Conservation (phyloP, 2,888 invertebrate genomes). For the Aproaerema taeniolella region DNA sequence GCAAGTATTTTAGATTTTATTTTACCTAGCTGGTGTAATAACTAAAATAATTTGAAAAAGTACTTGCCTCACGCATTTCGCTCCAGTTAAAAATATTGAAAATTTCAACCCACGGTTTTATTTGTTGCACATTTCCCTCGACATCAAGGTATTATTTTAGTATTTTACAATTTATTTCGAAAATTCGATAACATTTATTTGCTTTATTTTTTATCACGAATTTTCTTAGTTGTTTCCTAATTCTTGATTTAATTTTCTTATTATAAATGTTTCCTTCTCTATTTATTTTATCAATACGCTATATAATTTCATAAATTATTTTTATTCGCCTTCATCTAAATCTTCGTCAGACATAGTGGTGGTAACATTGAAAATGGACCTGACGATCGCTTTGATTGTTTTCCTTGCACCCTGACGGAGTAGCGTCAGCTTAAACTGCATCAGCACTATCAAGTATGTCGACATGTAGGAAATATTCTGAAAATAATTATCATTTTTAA, state of each 20-base stretch:
- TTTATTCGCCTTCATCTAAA: conserved; percentile 26
- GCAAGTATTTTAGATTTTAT: no score
- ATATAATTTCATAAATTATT: no score
- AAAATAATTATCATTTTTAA: no score
- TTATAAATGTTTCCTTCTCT: not conserved
- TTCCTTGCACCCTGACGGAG: conserved; percentile 71
- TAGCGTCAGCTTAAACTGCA: conserved; percentile 84
- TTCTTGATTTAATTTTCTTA: not conserved
- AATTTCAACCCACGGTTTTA: no score
- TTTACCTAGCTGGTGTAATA: no score
- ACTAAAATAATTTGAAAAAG: no score
- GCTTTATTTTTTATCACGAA: not conserved
- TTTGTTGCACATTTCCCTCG: no score
- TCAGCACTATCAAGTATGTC: conserved; percentile 83
- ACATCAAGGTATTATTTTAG: no score
- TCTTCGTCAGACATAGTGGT: conserved; percentile 39
- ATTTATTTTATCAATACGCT: not conserved
- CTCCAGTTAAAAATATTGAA: no score
- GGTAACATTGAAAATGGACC: conserved; percentile 44
- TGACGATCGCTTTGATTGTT: conserved; percentile 41
- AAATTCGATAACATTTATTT: no score
- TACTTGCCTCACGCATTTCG: no score
- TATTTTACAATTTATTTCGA: no score
- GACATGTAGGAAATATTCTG: conserved; percentile 85
- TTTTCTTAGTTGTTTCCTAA: not conserved